phyloP scores from a whole-genome alignment of 1,140 invertebrate genomes.

The Eupristina koningsbergeri region DNA sequence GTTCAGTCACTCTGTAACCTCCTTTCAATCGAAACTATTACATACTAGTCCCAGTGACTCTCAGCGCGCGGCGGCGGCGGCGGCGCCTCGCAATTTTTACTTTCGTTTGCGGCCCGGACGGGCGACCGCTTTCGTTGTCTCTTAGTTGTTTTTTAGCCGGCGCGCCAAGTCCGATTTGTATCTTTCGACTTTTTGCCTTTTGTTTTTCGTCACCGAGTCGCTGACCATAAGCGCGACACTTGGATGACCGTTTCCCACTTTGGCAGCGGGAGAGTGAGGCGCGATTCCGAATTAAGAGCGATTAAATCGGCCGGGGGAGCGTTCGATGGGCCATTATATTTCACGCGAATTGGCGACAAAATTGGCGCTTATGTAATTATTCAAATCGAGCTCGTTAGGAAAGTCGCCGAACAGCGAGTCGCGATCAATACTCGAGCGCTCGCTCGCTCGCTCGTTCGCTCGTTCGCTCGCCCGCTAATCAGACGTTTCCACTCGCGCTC shows the following conservation, averaged over 20 bases:
- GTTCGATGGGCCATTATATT: not conserved
- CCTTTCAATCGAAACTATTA: constrained; percentile 75
- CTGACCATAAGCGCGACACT: not conserved
- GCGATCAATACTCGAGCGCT: no score
- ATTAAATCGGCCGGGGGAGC: not conserved
- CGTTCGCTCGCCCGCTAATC: not conserved
- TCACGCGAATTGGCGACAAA: not conserved
- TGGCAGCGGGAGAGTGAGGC: not conserved
- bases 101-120: constrained; percentile 62
- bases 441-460: no score
- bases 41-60: constrained; percentile 70
- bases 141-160: no score
- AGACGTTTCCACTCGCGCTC: not conserved
- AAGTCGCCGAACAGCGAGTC: no score
- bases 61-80: constrained; percentile 59
- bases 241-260: not conserved
- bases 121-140: not conserved
- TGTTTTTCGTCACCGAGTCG: not conserved
- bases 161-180: not conserved
- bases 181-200: not conserved
- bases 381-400: not conserved
- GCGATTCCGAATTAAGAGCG: not conserved
- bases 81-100: constrained; percentile 61
- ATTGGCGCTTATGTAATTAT: no score
- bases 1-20: constrained; percentile 74